Percentiles rank a stretch among this genome's conserved stretches.
phyloP scores from a whole-genome alignment of 2,113 vertebrate species.

The Spea multiplicata region DNA sequence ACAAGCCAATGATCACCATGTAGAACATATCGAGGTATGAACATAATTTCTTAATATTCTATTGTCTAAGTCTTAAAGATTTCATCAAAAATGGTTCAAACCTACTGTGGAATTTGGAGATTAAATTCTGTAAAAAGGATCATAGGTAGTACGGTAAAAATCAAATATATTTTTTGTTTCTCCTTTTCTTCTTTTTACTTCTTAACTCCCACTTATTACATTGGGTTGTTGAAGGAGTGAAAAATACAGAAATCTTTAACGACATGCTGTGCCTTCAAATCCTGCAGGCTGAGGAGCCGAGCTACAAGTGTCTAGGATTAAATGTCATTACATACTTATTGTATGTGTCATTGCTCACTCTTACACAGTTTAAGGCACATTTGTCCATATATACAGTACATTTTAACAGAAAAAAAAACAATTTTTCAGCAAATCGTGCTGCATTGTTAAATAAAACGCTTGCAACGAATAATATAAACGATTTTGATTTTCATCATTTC shows the following conservation, averaged over 20 bases:
- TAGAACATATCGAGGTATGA: too few relatives aligned
- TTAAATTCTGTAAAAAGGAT: neutral
- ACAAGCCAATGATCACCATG: too few relatives aligned
- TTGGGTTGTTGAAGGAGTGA: neutral
- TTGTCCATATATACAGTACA: neutral
- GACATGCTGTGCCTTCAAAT: constrained; percentile 1
- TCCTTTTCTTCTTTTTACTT: constrained; percentile 1
- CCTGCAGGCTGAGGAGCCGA: neutral
- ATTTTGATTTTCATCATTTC: constrained; percentile 21
- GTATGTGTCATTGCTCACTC: constrained; percentile 26
- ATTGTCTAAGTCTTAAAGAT: too few relatives aligned
- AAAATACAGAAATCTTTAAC: constrained; percentile 4
- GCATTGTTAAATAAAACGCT: constrained; percentile 16
- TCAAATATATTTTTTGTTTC: neutral
- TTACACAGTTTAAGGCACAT: constrained; percentile 11
- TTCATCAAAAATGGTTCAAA: neutral
- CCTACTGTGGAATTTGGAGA: neutral
- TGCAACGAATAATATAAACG: constrained; percentile 2
- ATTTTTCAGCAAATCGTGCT: constrained; percentile 19
- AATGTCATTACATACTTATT: constrained; percentile 30
- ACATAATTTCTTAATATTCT: too few relatives aligned
- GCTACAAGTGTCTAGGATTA: constrained; percentile 36
- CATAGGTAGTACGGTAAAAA: neutral
- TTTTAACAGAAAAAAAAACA: constrained; percentile 19
- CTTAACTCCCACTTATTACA: constrained; percentile 14